These are phyloP conservation scores for Liopterus haemorrhoidalis DNA, from an alignment of 2,888 invertebrate genomes.

Conservation along the genomic window DNA sequence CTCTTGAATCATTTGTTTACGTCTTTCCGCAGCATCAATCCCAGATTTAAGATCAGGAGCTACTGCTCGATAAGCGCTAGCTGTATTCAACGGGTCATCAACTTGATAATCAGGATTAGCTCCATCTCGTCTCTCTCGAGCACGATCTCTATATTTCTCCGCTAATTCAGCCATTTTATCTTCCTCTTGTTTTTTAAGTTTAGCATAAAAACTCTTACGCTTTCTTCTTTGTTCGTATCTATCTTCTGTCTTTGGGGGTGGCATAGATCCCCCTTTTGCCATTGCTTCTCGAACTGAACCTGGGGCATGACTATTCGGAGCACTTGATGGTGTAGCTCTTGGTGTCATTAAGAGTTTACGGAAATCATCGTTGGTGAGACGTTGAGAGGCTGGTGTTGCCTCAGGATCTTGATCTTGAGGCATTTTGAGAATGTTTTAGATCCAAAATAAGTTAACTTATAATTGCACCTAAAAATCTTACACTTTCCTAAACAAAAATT, in stretches of 20 bases:
- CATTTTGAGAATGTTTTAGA: too few species aligned
- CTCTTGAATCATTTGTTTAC: constrained; percentile 93
- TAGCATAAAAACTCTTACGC: constrained; percentile 93
- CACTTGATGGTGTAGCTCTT: constrained; percentile 61
- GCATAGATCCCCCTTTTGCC: constrained; percentile 50
- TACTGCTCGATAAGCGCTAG: constrained; percentile 71
- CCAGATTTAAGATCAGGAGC: constrained; percentile 94
- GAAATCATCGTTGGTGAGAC: constrained; percentile 95
- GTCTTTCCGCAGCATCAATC: constrained; percentile 88
- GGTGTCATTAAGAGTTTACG: constrained; percentile 94
- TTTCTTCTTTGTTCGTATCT: constrained; percentile 81
- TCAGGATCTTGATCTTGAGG: constrained; percentile 49
- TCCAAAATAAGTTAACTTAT: too few species aligned
- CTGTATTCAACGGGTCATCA: constrained; percentile 78
- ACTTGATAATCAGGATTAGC: constrained; percentile 72
- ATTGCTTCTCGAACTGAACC: constrained; percentile 66
- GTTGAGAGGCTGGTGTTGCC: constrained; percentile 64
- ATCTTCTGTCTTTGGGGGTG: constrained; percentile 53
- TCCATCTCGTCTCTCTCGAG: constrained; percentile 85
- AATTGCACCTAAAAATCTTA: too few species aligned
- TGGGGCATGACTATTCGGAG: constrained; percentile 48
- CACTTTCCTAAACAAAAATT: too few species aligned
- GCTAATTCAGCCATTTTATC: constrained; percentile 90
- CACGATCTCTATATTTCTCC: constrained; percentile 87
- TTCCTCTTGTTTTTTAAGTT: constrained; percentile 88